phyloP scores from a whole-genome alignment of 1,140 invertebrate genomes.

The Saccostrea glomerata region DNA sequence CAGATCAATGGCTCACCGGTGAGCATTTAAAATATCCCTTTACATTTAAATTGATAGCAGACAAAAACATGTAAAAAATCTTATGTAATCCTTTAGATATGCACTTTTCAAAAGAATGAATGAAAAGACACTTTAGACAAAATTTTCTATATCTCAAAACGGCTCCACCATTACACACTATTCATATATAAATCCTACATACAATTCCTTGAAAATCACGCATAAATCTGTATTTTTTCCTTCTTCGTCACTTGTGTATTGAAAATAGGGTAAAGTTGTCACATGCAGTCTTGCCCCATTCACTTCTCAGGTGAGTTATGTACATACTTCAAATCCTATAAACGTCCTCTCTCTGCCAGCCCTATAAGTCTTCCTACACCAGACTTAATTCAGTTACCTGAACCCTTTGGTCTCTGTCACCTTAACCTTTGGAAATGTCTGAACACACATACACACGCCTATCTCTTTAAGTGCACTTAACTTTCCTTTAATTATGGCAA shows the following conservation, averaged over 20 bases:
- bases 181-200: background rate
- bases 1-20: background rate
- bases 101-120: constrained; percentile 30
- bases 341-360: background rate
- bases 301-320: constrained; percentile 15
- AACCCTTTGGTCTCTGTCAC: background rate
- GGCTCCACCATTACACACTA: background rate
- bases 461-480: constrained; percentile 16
- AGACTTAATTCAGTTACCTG: background rate
- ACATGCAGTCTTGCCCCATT: background rate
- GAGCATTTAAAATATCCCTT: constrained; percentile 17
- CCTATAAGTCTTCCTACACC: background rate
- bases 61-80: constrained; percentile 34
- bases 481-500: constrained; percentile 7
- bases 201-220: background rate
- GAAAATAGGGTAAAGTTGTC: constrained; percentile 14
- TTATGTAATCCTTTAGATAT: constrained; percentile 35
- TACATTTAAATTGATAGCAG: constrained; percentile 32
- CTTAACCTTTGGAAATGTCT: constrained; percentile 20
- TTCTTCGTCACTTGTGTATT: constrained; percentile 24
- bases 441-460: background rate
- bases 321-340: constrained; percentile 4
- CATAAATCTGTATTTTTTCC: background rate
- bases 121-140: background rate
- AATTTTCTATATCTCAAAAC: background rate